Base-by-base conservation (phyloP, 2,113 vertebrate species). In the Saccopteryx bilineata region DNA sequence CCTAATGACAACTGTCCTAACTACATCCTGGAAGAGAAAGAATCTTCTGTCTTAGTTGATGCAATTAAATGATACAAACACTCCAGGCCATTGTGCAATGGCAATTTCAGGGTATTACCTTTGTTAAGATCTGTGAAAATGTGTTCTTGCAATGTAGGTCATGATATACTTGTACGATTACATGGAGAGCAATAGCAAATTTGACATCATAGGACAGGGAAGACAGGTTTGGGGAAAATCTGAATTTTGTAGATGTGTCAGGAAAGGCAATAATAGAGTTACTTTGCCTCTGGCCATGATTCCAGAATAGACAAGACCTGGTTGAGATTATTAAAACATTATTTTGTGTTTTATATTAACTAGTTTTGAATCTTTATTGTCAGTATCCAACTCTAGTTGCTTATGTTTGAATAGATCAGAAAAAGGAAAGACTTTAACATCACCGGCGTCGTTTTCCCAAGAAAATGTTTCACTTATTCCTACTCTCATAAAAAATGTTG, bases 1-100 rank as follows among this genome's bases (percentile, higher is more conserved):
- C 48, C 72, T 58, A 61, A 76, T 58, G 95, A 63, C 79, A 72
- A 60, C 39, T 75, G 24, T 85, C 66, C 28, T 89, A 17, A 61
- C 54, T 87, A 90, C 50, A 93, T 97, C 94, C 96, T 92, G 96
- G 95, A 95, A 96, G 28, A 87, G 68, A 93, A 83, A 61, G 56
- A 21, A 15, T 61, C 68, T 78, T 65, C 21, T n/a, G 4, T 60
- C 15, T 63, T 81, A 71, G 66, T 83, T 96, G 88, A 94, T 75
- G 46, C 33, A 82, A 10, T 88, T 85, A 87, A 86, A 66, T 46
- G 74, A 39, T 46, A 18, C 68, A n/a, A 17, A 6, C 17, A 46
- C 2, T 58, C 39, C 48, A 86, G 54, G 61, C 56, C 12, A 0
- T 93, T 46, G 10, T 6, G 50, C 33, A 76, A 2, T 58, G 87